Conservation (phyloP, 2,888 invertebrate species). For the Anoncus sp. region DNA sequence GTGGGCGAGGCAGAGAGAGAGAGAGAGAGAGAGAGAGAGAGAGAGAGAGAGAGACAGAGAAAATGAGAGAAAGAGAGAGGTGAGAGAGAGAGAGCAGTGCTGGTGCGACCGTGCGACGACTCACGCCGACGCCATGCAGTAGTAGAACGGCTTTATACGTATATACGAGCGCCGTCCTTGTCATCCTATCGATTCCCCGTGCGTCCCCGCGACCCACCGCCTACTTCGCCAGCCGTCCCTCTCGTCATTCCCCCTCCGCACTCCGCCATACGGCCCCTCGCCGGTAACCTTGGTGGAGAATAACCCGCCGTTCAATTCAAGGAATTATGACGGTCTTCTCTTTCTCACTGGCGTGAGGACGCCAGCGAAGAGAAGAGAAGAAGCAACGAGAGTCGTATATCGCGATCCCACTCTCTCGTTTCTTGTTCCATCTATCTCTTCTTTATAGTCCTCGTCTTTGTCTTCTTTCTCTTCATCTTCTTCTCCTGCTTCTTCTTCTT, state of each 20-base stretch:
- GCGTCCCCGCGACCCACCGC: constrained; percentile 64
- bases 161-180: constrained; percentile 75
- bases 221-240: constrained; percentile 49
- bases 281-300: constrained; percentile 82
- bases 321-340: constrained; percentile 82
- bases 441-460: constrained; percentile 42
- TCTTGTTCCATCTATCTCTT: constrained; percentile 56
- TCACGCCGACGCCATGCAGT: constrained; percentile 72
- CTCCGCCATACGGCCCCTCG: constrained; percentile 64
- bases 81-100: constrained; percentile 40
- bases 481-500: constrained; percentile 28
- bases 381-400: constrained; percentile 60
- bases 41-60: constrained; percentile 20
- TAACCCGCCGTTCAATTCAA: constrained; percentile 82
- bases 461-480: constrained; percentile 32
- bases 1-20: constrained; percentile 57
- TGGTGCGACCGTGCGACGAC: constrained; percentile 64
- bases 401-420: constrained; percentile 58
- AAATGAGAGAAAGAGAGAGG: constrained; percentile 5
- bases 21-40: constrained; percentile 8
- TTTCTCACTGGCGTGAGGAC: constrained; percentile 71
- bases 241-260: constrained; percentile 63
- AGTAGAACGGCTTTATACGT: constrained; percentile 54
- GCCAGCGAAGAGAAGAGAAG: constrained; percentile 49
- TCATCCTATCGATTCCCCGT: constrained; percentile 79